A percentile compares a stretch with the other conserved stretches of the same genome.
phyloP scores from a whole-genome alignment of 2,797 vertebrate genomes.

The Typhlichthys eigenmanni region DNA sequence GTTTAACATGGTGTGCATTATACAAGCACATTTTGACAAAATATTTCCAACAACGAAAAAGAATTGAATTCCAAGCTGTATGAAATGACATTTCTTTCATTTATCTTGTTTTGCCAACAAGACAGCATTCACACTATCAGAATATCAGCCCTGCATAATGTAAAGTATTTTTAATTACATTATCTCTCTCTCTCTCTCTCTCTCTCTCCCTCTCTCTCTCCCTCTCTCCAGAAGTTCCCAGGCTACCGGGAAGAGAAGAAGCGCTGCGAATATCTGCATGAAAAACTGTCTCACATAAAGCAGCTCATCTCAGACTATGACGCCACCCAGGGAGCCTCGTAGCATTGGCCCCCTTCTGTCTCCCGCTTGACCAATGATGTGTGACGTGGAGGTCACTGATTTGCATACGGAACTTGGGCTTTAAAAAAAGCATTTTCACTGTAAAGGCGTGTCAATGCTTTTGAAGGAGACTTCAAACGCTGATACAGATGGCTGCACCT shows the following conservation, averaged over 20 bases:
- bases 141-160: too few relatives aligned
- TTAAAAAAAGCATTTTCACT: conserved; percentile 25
- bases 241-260: conserved; percentile 85
- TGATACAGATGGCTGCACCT: conserved; percentile 6
- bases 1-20: too few relatives aligned
- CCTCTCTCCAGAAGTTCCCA: conserved; percentile 78
- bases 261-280: conserved; percentile 84
- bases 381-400: not conserved
- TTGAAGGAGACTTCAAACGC: conserved; percentile 4
- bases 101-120: too few relatives aligned
- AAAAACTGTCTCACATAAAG: conserved; percentile 89
- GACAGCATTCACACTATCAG: too few relatives aligned
- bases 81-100: too few relatives aligned
- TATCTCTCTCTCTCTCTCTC: not conserved
- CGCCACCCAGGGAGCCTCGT: conserved; percentile 52
- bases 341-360: conserved; percentile 34
- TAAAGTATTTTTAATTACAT: not conserved
- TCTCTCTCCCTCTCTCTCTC: not conserved
- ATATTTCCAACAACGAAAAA: too few relatives aligned
- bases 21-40: too few relatives aligned
- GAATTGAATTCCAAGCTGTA: too few relatives aligned
- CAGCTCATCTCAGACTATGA: conserved; percentile 79
- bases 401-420: conserved; percentile 21
- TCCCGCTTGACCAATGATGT: not conserved
- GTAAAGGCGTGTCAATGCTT: conserved; percentile 14